A percentile compares a stretch with the other conserved stretches of the same genome.
These are phyloP conservation scores for Eulemur rubriventer DNA, from an alignment of 2,797 vertebrate species.

Conservation along the genomic window DNA sequence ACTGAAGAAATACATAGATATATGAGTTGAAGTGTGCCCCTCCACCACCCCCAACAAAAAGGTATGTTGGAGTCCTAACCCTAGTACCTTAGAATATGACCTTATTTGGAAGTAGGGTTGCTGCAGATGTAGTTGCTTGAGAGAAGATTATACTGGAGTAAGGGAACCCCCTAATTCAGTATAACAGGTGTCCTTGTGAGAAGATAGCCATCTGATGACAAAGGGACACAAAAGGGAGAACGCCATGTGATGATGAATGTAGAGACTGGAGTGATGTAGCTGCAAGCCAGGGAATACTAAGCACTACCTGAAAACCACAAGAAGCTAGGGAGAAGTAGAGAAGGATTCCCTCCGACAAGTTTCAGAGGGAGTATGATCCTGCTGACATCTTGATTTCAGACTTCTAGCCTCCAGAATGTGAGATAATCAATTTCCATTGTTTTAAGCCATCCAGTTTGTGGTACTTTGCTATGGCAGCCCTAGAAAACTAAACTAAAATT, in stretches of 20 bases:
- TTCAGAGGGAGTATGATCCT: not conserved
- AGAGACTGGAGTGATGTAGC: not conserved
- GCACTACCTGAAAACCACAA: not conserved
- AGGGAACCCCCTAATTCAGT: not conserved
- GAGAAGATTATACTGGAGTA: not conserved
- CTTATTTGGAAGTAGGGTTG: not conserved
- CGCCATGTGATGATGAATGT: rapidly evolving
- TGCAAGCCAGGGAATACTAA: not conserved
- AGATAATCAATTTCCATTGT: not conserved
- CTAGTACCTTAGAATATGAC: not conserved
- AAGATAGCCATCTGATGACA: not conserved
- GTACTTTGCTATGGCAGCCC: not conserved
- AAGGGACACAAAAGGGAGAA: not conserved
- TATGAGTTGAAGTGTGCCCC: not conserved
- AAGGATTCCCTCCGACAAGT: not conserved
- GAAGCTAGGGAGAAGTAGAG: not conserved
- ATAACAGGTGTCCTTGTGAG: not conserved
- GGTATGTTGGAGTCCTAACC: not conserved
- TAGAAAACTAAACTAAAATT: not conserved
- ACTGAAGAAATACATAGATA: not conserved
- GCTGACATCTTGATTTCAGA: not conserved
- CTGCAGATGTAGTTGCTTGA: not conserved
- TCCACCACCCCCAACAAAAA: not conserved
- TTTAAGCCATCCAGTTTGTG: not conserved
- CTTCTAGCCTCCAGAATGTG: not conserved